Percentiles rank a stretch among this genome's conserved stretches.
These are phyloP conservation scores for Dryomyza anilis DNA, from an alignment of 2,888 invertebrate species.

Conservation along the genomic window DNA sequence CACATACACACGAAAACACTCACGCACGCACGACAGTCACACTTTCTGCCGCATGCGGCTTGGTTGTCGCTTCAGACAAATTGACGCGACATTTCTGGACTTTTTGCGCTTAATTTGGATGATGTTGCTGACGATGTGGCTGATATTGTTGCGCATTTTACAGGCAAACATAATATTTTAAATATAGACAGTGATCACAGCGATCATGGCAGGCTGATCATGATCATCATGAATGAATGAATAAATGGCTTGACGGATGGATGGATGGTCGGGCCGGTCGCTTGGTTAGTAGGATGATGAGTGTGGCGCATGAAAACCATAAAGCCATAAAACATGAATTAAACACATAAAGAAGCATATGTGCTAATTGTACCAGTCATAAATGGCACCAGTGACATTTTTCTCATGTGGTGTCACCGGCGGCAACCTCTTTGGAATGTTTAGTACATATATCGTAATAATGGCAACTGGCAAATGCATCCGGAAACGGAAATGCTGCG, in stretches of 20 bases:
- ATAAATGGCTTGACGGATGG: neutral
- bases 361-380: neutral
- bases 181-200: constrained; percentile 39
- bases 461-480: neutral
- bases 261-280: neutral
- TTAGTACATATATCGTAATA: neutral
- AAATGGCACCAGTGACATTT: neutral
- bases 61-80: constrained; percentile 46
- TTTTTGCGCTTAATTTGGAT: neutral
- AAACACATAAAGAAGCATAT: constrained; percentile 28
- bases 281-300: too few relatives aligned
- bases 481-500: constrained; percentile 43
- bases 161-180: constrained; percentile 15
- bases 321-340: constrained; percentile 19
- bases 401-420: constrained; percentile 22
- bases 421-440: constrained; percentile 4
- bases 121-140: neutral
- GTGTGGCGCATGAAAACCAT: neutral
- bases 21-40: neutral
- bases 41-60: neutral
- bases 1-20: neutral
- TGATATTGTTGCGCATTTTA: neutral
- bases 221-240: constrained; percentile 10
- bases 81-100: constrained; percentile 48
- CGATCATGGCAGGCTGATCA: constrained; percentile 10